Conservation (phyloP, 1,140 invertebrate species). For the Propsilocerus akamusi region DNA sequence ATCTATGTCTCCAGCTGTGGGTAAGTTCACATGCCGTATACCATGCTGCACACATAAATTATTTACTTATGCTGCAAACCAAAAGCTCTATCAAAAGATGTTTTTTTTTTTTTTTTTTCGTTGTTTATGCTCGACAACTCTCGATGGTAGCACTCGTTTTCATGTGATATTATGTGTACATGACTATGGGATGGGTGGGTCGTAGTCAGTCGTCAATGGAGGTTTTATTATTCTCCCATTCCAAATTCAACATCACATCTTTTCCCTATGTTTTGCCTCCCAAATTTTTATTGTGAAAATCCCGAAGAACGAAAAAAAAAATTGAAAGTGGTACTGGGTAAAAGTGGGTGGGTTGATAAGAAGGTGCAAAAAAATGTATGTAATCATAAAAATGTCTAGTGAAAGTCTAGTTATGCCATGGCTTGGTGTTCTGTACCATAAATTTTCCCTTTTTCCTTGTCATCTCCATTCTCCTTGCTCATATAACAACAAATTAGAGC, state of each 20-base stretch:
- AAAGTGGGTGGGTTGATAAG: too few species aligned
- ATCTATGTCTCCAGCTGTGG: slow-evolving; percentile 90
- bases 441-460: too few species aligned
- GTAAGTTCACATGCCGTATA: slow-evolving; percentile 33
- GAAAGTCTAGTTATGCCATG: slow-evolving; percentile 2
- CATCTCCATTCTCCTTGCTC: too few species aligned
- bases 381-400: slow-evolving; percentile 3
- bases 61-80: neutral
- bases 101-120: neutral
- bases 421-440: too few species aligned
- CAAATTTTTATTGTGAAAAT: slow-evolving; percentile 5
- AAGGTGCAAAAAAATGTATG: neutral
- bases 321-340: slow-evolving; percentile 10
- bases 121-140: neutral
- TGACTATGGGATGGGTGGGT: too few species aligned
- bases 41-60: slow-evolving; percentile 5
- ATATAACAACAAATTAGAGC: too few species aligned
- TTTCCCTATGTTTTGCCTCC: neutral
- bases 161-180: slow-evolving; percentile 5
- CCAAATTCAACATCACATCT: neutral
- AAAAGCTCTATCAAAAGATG: slow-evolving; percentile 3
- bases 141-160: too few species aligned
- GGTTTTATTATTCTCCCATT: neutral
- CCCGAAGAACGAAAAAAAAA: neutral
- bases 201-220: too few species aligned